Evolutionary conservation across 2,113 vertebrate genomes (phyloP).

Genomic region (Suricata suricatta): DNA sequence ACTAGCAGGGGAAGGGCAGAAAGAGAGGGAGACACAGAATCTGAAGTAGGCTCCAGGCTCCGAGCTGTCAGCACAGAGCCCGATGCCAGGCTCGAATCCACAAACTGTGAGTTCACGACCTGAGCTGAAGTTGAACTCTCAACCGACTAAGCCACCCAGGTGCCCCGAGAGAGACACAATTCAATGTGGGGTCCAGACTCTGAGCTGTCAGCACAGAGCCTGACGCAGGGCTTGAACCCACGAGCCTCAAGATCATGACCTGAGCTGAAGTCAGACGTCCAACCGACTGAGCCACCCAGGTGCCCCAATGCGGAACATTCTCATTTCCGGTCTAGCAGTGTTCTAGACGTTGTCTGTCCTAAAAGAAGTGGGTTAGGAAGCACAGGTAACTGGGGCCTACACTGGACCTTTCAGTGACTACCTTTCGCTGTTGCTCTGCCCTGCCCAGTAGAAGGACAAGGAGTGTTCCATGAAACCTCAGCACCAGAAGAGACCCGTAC

Average conservation of each 20-base stretch:
- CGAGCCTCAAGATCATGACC: not conserved
- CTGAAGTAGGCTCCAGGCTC: too few relatives aligned
- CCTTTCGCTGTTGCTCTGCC: not conserved
- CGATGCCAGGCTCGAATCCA: too few relatives aligned
- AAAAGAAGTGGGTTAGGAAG: not conserved
- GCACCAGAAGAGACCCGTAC: not conserved
- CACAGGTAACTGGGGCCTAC: not conserved
- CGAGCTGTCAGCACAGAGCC: too few relatives aligned
- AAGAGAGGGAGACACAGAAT: too few relatives aligned
- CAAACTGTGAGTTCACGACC: too few relatives aligned
- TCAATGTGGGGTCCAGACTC: not conserved
- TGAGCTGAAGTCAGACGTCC: not conserved
- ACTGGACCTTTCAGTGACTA: not conserved
- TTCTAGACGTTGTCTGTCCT: not conserved
- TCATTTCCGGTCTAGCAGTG: not conserved
- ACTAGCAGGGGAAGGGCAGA: too few relatives aligned
- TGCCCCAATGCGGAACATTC: not conserved
- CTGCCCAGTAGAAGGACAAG: not conserved
- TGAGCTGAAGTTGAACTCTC: too few relatives aligned
- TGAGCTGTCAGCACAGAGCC: not conserved
- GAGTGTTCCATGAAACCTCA: not conserved
- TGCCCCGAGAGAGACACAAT: not conserved
- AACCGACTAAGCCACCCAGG: too few relatives aligned
- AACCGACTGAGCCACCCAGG: not conserved
- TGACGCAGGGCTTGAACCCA: fast-evolving